A percentile compares a stretch with the other conserved stretches of the same genome.
phyloP scores from a whole-genome alignment of 1,140 invertebrate genomes.

The honey bee (Apis mellifera) region Amel_HAv3.1 CM009941.2:12741501-12742000 shows the following conservation, averaged over 20 bases:
- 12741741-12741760: not conserved
- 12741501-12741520: slow-evolving; percentile 60
- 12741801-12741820: no score
- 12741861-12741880: slow-evolving; percentile 50
- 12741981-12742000: slow-evolving; percentile 28
- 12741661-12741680: not conserved
- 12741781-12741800: no score
- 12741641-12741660: not conserved
- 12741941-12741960: slow-evolving; percentile 21
- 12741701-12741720: no score
- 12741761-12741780: not conserved
- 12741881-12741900: slow-evolving; percentile 32
- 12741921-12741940: slow-evolving; percentile 75
- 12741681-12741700: no score
- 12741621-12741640: not conserved
- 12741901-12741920: slow-evolving; percentile 66
- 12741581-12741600: not conserved
- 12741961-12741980: slow-evolving; percentile 57
- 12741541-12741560: not conserved
- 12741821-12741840: no score
- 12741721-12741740: no score
- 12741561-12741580: not conserved
- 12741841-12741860: slow-evolving; percentile 75
- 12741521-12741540: slow-evolving; percentile 69
- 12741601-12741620: not conserved